Evolutionary conservation across 1,140 invertebrate species (phyloP), one percentile per base, ranked within the genome.

Genomic region (Monomorium pharaonis): DNA sequence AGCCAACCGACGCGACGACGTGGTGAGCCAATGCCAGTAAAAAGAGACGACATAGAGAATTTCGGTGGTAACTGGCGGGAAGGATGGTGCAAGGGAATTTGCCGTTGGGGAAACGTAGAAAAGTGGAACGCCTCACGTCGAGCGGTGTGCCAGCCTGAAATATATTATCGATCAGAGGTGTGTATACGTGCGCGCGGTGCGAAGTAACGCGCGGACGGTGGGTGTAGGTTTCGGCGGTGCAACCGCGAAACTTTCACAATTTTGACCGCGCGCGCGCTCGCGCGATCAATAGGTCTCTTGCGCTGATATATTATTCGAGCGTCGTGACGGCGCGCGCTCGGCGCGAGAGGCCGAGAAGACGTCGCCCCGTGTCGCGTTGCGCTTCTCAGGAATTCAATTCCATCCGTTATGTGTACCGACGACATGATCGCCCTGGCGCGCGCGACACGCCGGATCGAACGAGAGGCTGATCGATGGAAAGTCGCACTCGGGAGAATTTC

Each of bases 171-270:
- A 85, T 75, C 75, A 65, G 74, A 10, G 21, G 56, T 6, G 58
- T 44, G 47, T 42, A 47, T 65, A 21, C 60, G 44, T 33, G 60
- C 47, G 44, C 30, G 24, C 37, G 47, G 37, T n/a, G 42, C 27
- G 37, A 10, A 54, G 49, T 74, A 81, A 56, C 51, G 63, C 47
- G 49, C 58, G 47, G 58, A n/a, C 56, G 16, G 49, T 18, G 76
- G 62, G 21, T 7, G 14, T n/a, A n/a, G 49, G 60, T 60, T 63
- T 27, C 9, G 62, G 24, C 10, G 37, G 24, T 14, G 49, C 30
- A 51, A 51, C 21, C 72, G 56, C 83, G 65, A 83, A 91, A 90
- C 87, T 90, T 91, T 90, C 72, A 90, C 87, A 91, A 91, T 91
- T 91, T 91, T 89, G 72, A 83, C 83, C 83, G 77, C 24, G 63